Conservation (phyloP, 2,113 vertebrate genomes). For the Platysteira castanea region DNA sequence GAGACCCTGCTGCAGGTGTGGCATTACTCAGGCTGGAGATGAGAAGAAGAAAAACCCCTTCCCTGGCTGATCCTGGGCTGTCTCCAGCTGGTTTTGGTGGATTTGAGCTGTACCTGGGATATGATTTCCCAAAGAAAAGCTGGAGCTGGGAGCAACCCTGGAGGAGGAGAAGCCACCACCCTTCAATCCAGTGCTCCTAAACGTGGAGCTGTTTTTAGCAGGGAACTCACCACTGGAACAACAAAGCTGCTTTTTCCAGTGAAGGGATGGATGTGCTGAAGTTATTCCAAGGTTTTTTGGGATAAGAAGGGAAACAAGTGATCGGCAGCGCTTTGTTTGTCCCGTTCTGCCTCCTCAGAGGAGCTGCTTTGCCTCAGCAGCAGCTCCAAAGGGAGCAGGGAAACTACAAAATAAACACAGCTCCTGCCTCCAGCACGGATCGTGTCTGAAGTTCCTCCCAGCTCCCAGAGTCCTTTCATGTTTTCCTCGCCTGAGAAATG, state of each 20-base stretch:
- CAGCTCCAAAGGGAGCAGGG: not conserved
- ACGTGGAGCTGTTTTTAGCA: not conserved
- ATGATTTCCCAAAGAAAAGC: not conserved
- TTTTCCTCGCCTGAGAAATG: not conserved
- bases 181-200: not conserved
- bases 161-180: not conserved
- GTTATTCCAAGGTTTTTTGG: not conserved
- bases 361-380: not conserved
- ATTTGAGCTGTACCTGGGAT: not conserved
- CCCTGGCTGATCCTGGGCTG: not conserved
- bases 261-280: not conserved
- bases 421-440: not conserved
- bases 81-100: not conserved
- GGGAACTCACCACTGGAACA: not conserved
- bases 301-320: not conserved
- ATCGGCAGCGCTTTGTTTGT: not conserved
- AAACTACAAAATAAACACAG: not conserved
- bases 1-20: not conserved
- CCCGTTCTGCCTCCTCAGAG: not conserved
- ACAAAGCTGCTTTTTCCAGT: not conserved
- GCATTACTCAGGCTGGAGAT: not conserved
- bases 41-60: not conserved
- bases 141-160: not conserved
- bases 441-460: not conserved
- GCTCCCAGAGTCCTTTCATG: not conserved